These are phyloP conservation scores for Chaenogobius annularis DNA, from an alignment of 2,113 vertebrate species.

Conservation along the genomic window DNA sequence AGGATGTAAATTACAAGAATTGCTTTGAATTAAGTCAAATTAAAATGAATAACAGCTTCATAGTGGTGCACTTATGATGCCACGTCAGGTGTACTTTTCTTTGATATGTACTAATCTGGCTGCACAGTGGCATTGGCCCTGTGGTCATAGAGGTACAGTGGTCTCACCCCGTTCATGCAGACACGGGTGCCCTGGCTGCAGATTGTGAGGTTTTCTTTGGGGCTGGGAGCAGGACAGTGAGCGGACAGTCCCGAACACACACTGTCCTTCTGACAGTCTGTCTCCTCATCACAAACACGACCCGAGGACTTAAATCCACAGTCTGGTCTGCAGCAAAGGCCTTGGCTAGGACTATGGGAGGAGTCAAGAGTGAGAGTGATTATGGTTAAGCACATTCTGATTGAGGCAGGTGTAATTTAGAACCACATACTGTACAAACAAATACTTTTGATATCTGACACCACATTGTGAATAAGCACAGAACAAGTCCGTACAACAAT, in stretches of 20 bases:
- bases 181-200: slow-evolving; percentile 76
- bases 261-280: slow-evolving; percentile 71
- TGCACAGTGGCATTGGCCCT: not conserved
- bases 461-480: not conserved
- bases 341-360: slow-evolving; percentile 78
- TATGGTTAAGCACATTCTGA: not conserved
- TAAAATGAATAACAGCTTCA: too few species aligned
- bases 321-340: slow-evolving; percentile 73
- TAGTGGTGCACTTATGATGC: too few species aligned
- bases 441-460: not conserved
- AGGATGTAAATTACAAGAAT: too few species aligned
- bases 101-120: not conserved
- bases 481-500: not conserved
- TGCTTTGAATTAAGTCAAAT: too few species aligned
- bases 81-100: not conserved
- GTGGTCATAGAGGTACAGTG: not conserved
- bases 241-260: slow-evolving; percentile 72
- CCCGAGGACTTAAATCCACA: slow-evolving; percentile 67
- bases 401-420: not conserved
- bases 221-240: slow-evolving; percentile 61
- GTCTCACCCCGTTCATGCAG: slow-evolving; percentile 80
- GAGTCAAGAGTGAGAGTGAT: not conserved
- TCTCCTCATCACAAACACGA: slow-evolving; percentile 70
- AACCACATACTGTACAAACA: not conserved
- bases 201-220: slow-evolving; percentile 77